phyloP scores from a whole-genome alignment of 2,113 vertebrate genomes.

The Lates calcarifer region DNA sequence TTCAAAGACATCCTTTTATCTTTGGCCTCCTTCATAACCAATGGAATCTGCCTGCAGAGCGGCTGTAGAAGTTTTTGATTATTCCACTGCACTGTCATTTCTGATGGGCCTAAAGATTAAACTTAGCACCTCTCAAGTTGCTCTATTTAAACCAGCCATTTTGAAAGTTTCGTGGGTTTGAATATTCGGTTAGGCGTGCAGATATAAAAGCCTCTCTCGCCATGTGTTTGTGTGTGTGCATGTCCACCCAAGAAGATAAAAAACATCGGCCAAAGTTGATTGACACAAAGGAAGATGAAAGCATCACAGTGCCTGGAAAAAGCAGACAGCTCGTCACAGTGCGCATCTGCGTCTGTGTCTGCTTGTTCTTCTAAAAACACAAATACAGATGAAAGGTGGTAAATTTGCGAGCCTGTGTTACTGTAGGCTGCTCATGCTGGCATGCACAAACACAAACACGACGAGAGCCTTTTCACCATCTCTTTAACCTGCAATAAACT shows the following conservation, averaged over 20 bases:
- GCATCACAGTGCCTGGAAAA: conserved; percentile 26
- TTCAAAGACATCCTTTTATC: conserved; percentile 75
- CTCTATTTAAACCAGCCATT: conserved; percentile 43
- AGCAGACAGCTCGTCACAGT: conserved; percentile 46
- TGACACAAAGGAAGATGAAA: conserved; percentile 70
- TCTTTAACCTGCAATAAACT: neutral
- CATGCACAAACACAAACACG: neutral
- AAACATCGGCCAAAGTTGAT: conserved; percentile 54
- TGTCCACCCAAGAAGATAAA: conserved; percentile 46
- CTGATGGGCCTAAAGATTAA: conserved; percentile 67
- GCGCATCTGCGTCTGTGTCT: conserved; percentile 36
- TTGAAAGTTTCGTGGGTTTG: conserved; percentile 45
- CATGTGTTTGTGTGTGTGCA: conserved; percentile 33
- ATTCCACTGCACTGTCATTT: conserved; percentile 61
- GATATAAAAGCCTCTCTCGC: conserved; percentile 52
- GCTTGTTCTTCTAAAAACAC: conserved; percentile 53
- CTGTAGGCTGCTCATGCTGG: conserved; percentile 4
- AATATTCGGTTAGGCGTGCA: conserved; percentile 43
- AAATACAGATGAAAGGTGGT: conserved; percentile 67
- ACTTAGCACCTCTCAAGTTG: conserved; percentile 56
- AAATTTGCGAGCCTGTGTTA: conserved; percentile 13
- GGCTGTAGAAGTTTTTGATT: conserved; percentile 60
- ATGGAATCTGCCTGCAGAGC: conserved; percentile 54
- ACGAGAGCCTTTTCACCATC: neutral
- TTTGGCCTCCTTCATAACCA: conserved; percentile 64